A percentile compares a stretch with the other conserved stretches of the same genome.
phyloP scores from a whole-genome alignment of 2,797 vertebrate species.

The Nothura maculosa region DNA sequence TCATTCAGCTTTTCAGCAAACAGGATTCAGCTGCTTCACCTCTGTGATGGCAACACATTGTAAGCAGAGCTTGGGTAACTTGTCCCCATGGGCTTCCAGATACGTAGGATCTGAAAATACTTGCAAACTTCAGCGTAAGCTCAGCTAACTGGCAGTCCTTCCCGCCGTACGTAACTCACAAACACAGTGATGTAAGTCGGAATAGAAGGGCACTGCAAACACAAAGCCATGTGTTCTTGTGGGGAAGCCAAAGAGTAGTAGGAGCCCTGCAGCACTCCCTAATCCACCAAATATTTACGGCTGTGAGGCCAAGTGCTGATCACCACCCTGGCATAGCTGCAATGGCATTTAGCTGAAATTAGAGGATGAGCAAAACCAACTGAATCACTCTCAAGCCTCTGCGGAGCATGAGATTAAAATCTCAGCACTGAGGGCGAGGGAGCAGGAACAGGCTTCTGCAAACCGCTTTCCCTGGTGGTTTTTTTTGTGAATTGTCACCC shows the following conservation, averaged over 20 bases:
- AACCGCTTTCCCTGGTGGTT: background rate
- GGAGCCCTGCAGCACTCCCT: background rate
- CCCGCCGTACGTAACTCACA: background rate
- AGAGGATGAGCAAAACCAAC: background rate
- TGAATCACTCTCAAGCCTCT: background rate
- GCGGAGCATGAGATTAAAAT: background rate
- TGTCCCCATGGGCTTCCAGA: rapidly evolving
- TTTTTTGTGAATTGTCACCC: background rate
- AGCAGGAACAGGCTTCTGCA: background rate
- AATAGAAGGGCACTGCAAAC: background rate
- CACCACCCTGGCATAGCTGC: background rate
- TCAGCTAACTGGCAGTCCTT: background rate
- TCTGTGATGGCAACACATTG: background rate
- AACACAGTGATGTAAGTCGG: background rate
- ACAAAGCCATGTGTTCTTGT: rapidly evolving
- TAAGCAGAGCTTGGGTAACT: background rate
- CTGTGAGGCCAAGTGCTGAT: background rate
- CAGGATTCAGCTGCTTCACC: background rate
- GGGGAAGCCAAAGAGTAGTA: background rate
- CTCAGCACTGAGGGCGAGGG: background rate
- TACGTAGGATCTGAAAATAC: background rate
- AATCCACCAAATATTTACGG: background rate
- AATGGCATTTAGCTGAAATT: background rate
- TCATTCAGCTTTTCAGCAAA: background rate
- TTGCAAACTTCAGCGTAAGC: background rate